These are phyloP conservation scores for Microchrysa polita DNA, from an alignment of 2,888 invertebrate species.

Conservation along the genomic window DNA sequence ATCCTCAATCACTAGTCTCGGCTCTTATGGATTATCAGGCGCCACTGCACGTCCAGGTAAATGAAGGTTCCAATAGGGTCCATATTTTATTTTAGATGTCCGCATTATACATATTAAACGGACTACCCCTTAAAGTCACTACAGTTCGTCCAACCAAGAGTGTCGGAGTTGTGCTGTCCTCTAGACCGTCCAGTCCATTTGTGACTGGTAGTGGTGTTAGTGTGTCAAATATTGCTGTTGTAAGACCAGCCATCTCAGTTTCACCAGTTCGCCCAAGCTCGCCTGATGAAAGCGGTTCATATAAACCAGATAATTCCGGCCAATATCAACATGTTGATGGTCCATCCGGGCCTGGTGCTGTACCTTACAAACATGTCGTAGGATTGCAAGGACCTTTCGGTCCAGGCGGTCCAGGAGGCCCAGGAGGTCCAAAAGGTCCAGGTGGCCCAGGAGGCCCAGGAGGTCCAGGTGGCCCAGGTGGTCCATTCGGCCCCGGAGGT, in stretches of 20 bases:
- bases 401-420: slow-evolving; percentile 57
- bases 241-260: not conserved
- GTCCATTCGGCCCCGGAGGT: slow-evolving; percentile 48
- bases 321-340: slow-evolving; percentile 46
- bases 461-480: slow-evolving; percentile 54
- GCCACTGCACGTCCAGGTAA: not conserved
- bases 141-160: slow-evolving; percentile 10
- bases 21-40: slow-evolving; percentile 17
- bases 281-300: slow-evolving; percentile 25
- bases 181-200: slow-evolving; percentile 22
- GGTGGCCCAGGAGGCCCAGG: slow-evolving; percentile 55
- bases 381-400: slow-evolving; percentile 63
- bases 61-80: not conserved
- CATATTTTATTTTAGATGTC: too few relatives aligned
- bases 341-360: slow-evolving; percentile 10
- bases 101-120: too few relatives aligned
- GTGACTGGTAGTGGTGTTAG: not conserved
- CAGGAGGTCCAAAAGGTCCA: slow-evolving; percentile 39
- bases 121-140: not conserved
- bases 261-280: not conserved
- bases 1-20: not conserved
- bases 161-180: not conserved
- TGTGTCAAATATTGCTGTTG: not conserved
- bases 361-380: slow-evolving; percentile 52
- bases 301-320: slow-evolving; percentile 46